phyloP scores from a whole-genome alignment of 2,888 invertebrate species.

The Sympetrum striolatum region DNA sequence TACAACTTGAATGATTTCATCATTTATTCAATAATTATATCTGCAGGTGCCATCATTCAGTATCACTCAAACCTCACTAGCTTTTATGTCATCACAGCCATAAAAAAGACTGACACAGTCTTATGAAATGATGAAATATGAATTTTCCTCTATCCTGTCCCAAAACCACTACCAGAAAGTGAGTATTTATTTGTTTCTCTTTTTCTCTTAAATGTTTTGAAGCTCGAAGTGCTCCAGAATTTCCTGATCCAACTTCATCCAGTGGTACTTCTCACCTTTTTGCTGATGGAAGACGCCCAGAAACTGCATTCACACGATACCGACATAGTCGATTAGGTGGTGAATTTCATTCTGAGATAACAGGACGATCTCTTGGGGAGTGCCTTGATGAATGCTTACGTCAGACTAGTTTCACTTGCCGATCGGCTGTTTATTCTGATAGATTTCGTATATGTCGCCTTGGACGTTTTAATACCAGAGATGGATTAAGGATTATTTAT shows the following conservation, averaged over 20 bases:
- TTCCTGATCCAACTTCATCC: conserved; percentile 77
- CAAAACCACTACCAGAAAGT: not conserved
- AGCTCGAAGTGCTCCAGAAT: conserved; percentile 86
- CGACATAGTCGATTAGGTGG: conserved; percentile 85
- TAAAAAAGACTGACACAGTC: no score
- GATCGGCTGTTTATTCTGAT: conserved; percentile 88
- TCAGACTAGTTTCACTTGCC: conserved; percentile 88
- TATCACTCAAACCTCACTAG: no score
- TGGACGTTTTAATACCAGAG: conserved; percentile 85
- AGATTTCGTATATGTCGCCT: conserved; percentile 83
- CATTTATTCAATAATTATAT: no score
- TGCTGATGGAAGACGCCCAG: conserved; percentile 80
- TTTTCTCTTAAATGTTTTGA: conserved; percentile 58
- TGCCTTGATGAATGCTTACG: conserved; percentile 88
- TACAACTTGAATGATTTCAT: no score
- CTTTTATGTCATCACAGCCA: no score
- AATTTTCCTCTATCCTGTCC: no score
- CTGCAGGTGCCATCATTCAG: no score
- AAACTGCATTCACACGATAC: conserved; percentile 88
- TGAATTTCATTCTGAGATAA: conserved; percentile 89
- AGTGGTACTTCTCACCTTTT: conserved; percentile 80
- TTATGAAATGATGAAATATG: no score
- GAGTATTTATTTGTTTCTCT: not conserved
- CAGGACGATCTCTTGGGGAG: conserved; percentile 85
- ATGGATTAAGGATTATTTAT: conserved; percentile 86